These are phyloP conservation scores for Stenurella melanura DNA, from an alignment of 2,888 invertebrate genomes.

Conservation along the genomic window DNA sequence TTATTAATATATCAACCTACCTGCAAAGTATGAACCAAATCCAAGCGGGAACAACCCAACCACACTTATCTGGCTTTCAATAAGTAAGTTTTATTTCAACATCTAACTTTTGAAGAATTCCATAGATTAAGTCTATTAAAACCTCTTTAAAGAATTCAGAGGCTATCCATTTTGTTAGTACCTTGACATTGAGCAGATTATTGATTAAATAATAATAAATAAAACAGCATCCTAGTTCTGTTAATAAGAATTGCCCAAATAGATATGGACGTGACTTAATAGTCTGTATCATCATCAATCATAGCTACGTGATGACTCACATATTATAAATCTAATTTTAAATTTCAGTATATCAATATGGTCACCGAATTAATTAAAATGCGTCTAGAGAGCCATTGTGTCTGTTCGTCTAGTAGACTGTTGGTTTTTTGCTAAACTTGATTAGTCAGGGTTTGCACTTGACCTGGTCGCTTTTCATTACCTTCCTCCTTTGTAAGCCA, in stretches of 20 bases:
- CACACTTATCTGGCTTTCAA: no score
- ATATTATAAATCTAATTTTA: conserved; percentile 40
- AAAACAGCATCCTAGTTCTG: conserved; percentile 18
- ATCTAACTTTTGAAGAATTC: no score
- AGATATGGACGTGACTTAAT: conserved; percentile 37
- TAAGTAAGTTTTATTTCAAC: no score
- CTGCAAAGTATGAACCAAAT: no score
- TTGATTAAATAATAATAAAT: conserved; percentile 31
- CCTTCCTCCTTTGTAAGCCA: neutral
- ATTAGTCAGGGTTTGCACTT: conserved; percentile 12
- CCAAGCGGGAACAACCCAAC: no score
- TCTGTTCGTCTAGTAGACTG: neutral
- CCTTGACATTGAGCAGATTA: conserved; percentile 6
- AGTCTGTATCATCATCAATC: conserved; percentile 14
- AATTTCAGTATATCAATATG: conserved; percentile 26
- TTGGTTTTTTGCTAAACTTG: conserved; percentile 19
- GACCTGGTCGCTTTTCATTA: neutral
- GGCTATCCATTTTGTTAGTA: conserved; percentile 11
- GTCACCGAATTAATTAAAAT: conserved; percentile 31
- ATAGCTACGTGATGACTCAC: conserved; percentile 28
- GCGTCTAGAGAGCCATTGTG: conserved; percentile 13
- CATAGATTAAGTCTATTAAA: no score
- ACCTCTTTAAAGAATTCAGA: neutral
- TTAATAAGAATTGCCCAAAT: conserved; percentile 23
- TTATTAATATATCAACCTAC: no score